Evolutionary conservation across 1,140 invertebrate species (phyloP).

Genomic region (Campoletis sonorensis): DNA sequence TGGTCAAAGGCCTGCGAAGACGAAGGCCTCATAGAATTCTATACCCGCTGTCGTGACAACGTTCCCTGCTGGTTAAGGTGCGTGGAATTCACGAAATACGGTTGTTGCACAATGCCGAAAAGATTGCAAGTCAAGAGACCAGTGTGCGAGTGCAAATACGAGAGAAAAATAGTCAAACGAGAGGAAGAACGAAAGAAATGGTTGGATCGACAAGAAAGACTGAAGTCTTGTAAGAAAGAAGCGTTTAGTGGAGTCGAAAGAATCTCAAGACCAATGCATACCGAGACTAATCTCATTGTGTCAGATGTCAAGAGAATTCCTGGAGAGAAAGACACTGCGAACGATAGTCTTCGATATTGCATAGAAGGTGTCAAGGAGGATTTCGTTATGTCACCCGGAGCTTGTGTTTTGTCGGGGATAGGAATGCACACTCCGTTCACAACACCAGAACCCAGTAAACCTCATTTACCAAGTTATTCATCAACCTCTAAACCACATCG

Average conservation of each 20-base stretch:
- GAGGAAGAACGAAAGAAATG: slow-evolving; percentile 59
- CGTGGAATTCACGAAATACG: slow-evolving; percentile 48
- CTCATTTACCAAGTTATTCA: background rate
- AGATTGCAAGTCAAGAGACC: slow-evolving; percentile 61
- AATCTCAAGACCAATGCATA: slow-evolving; percentile 53
- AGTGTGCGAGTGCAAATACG: slow-evolving; percentile 69
- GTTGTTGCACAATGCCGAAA: background rate
- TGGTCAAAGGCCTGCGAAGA: slow-evolving; percentile 58
- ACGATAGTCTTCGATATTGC: slow-evolving; percentile 54
- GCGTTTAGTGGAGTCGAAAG: slow-evolving; percentile 50
- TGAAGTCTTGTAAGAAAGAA: slow-evolving; percentile 58
- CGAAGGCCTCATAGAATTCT: slow-evolving; percentile 57
- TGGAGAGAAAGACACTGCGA: slow-evolving; percentile 37
- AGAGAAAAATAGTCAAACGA: slow-evolving; percentile 63
- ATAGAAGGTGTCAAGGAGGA: slow-evolving; percentile 52
- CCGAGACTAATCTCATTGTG: slow-evolving; percentile 59
- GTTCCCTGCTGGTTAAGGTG: slow-evolving; percentile 58
- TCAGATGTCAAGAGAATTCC: slow-evolving; percentile 56
- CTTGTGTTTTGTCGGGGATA: slow-evolving; percentile 57
- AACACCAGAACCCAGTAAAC: slow-evolving; percentile 58
- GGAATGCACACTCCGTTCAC: slow-evolving; percentile 60
- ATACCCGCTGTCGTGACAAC: slow-evolving; percentile 47
- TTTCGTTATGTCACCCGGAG: slow-evolving; percentile 46
- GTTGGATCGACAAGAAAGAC: slow-evolving; percentile 51
- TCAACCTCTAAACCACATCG: background rate